A percentile compares a stretch with the other conserved stretches of the same genome.
Evolutionary conservation across 2,888 invertebrate species (phyloP).

Genomic region (Dryadula phaetusa): DNA sequence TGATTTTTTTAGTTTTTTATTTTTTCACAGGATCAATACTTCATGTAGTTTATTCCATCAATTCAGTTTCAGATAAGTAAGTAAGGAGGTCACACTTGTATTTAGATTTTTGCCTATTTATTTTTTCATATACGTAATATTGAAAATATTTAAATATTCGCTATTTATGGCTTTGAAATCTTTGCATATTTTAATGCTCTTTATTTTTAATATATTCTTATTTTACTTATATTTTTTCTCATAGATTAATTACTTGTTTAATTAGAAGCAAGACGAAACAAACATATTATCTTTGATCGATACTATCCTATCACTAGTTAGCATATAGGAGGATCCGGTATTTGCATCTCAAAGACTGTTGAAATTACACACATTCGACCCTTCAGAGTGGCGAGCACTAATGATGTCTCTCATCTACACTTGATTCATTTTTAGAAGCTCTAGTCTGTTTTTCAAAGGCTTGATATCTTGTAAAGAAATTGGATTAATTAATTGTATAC

Average conservation of each 20-base stretch:
- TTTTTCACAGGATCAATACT: too few species aligned
- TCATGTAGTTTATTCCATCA: too few species aligned
- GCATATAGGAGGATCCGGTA: conserved; percentile 46
- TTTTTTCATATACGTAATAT: too few species aligned
- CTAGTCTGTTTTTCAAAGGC: conserved; percentile 12
- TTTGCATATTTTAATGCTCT: too few species aligned
- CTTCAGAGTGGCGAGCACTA: conserved; percentile 44
- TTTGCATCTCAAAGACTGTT: conserved; percentile 72
- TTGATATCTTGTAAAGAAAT: conserved; percentile 16
- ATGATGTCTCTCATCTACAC: conserved; percentile 43
- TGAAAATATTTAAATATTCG: too few species aligned
- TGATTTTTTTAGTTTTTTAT: too few species aligned
- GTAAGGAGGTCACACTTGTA: too few species aligned
- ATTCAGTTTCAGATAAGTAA: too few species aligned
- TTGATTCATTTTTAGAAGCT: conserved; percentile 30
- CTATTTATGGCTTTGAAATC: too few species aligned
- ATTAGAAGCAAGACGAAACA: neutral
- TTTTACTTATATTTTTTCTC: neutral
- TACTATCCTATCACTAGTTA: conserved; percentile 42
- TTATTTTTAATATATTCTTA: too few species aligned
- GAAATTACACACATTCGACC: conserved; percentile 55
- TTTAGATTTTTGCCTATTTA: too few species aligned
- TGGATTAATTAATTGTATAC: conserved; percentile 4
- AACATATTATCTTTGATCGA: conserved; percentile 20
- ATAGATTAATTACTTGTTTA: neutral